These are phyloP conservation scores for Benthosema pterotum DNA, from an alignment of 2,797 vertebrate species.

Conservation along the genomic window DNA sequence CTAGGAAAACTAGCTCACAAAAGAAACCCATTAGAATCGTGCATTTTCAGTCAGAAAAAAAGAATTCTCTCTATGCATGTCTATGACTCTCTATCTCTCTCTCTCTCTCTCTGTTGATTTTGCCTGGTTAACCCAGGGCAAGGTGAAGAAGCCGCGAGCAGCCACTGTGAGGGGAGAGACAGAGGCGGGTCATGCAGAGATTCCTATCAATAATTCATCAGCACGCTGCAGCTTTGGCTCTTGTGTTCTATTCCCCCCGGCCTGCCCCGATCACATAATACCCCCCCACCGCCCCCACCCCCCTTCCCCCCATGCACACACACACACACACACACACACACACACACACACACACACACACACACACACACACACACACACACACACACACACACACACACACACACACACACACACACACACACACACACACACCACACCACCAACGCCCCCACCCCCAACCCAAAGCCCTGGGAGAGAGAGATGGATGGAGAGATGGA, in stretches of 20 bases:
- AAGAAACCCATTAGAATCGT: no score
- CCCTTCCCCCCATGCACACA: no score
- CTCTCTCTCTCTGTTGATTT: constrained; percentile 53
- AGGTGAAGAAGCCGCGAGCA: constrained; percentile 73
- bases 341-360: no score
- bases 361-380: no score
- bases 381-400: no score
- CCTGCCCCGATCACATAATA: constrained; percentile 76
- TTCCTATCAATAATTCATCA: constrained; percentile 87
- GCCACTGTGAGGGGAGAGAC: constrained; percentile 48
- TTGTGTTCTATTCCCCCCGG: constrained; percentile 78
- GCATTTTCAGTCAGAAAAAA: not conserved
- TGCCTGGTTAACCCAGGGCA: constrained; percentile 80
- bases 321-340: no score
- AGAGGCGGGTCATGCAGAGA: constrained; percentile 77
- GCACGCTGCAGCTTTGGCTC: constrained; percentile 81
- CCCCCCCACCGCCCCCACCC: constrained; percentile 55
- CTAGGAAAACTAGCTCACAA: no score
- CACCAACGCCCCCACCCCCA: no score
- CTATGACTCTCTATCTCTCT: not conserved
- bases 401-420: no score
- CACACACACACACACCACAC: no score
- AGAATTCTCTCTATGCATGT: not conserved
- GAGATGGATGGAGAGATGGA: constrained; percentile 10
- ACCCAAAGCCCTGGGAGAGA: constrained; percentile 18